phyloP scores from a whole-genome alignment of 1,140 invertebrate genomes.

The Penaeus indicus region DNA sequence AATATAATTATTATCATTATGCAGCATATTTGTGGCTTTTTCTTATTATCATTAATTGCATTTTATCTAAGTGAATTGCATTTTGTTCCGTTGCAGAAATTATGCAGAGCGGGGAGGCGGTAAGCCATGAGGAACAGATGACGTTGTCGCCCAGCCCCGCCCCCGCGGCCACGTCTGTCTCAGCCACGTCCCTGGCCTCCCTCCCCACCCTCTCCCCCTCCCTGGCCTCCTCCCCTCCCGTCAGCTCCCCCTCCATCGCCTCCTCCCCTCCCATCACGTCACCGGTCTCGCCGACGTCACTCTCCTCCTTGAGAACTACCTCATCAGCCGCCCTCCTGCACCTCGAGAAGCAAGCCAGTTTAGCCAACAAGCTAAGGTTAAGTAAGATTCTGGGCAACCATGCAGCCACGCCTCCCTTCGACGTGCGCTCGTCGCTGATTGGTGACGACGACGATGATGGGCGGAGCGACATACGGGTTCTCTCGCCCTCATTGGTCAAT shows the following conservation, averaged over 20 bases:
- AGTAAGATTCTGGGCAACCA: slow-evolving; percentile 46
- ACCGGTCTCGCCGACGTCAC: slow-evolving; percentile 14
- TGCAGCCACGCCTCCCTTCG: slow-evolving; percentile 17
- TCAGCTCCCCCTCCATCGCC: slow-evolving; percentile 54
- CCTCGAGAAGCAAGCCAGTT: slow-evolving; percentile 50
- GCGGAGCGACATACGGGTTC: slow-evolving; percentile 61
- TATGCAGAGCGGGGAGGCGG: slow-evolving; percentile 60
- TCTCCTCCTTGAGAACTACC: slow-evolving; percentile 48
- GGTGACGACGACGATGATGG: slow-evolving; percentile 48
- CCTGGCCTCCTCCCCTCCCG: slow-evolving; percentile 46
- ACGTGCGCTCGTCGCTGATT: slow-evolving; percentile 53
- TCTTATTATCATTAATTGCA: not conserved
- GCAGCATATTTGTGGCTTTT: no score
- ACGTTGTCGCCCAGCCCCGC: slow-evolving; percentile 46
- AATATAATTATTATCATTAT: no score
- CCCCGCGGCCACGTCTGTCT: slow-evolving; percentile 38
- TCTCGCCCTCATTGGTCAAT: slow-evolving; percentile 66
- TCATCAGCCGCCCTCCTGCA: slow-evolving; percentile 45
- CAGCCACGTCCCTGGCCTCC: slow-evolving; percentile 44
- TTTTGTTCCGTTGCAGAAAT: slow-evolving; percentile 47
- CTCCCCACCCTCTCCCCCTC: slow-evolving; percentile 49
- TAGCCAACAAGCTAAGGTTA: slow-evolving; percentile 51
- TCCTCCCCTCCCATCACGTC: slow-evolving; percentile 46
- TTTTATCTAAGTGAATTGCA: not conserved
- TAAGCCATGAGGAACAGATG: slow-evolving; percentile 48